phyloP scores from a whole-genome alignment of 1,140 invertebrate species.

The Calliopsis andreniformis region DNA sequence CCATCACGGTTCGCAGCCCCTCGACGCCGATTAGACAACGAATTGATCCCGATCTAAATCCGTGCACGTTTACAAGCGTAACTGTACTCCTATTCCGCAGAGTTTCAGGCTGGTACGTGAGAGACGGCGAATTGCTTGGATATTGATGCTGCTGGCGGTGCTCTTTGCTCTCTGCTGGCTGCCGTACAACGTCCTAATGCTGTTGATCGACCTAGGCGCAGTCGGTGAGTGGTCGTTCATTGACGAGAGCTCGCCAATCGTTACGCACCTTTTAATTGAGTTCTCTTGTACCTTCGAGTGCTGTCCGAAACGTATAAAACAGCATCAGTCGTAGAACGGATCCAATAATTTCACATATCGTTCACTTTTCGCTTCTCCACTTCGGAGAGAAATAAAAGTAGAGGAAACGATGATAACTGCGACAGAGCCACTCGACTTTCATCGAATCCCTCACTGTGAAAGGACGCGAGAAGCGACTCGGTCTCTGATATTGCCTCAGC shows the following conservation, averaged over 20 bases:
- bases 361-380: not conserved
- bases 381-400: not conserved
- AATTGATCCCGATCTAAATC: constrained; percentile 23
- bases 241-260: not conserved
- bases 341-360: not conserved
- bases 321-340: no score
- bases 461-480: not conserved
- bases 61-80: not conserved
- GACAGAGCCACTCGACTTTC: not conserved
- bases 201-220: constrained; percentile 83
- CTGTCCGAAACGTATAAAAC: not conserved
- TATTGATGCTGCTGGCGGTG: constrained; percentile 87
- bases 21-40: not conserved
- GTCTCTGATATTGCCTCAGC: not conserved
- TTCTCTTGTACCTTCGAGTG: not conserved
- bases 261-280: constrained; percentile 13
- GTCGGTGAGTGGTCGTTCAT: constrained; percentile 62
- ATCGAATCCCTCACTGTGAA: not conserved
- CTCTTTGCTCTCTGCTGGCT: constrained; percentile 90
- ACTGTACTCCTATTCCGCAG: constrained; percentile 69
- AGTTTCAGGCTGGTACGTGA: constrained; percentile 85
- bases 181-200: constrained; percentile 87
- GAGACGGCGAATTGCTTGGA: constrained; percentile 87
- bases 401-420: not conserved
- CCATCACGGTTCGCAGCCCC: no score